These are phyloP conservation scores for honey bee (Apis mellifera) DNA, from an alignment of 1,140 invertebrate species.

Conservation along the genomic window DNA sequence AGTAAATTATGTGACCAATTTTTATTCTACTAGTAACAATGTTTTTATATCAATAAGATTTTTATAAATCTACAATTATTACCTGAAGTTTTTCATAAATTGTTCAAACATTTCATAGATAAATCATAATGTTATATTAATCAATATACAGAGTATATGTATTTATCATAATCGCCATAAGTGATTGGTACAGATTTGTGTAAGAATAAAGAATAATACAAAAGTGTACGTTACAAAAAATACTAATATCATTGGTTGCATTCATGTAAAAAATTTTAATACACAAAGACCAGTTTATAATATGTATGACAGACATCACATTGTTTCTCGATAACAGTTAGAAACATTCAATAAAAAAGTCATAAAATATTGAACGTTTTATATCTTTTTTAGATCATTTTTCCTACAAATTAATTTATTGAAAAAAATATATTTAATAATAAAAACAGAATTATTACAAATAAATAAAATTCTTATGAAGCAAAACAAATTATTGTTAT, in stretches of 20 bases:
- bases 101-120: slow-evolving; percentile 28
- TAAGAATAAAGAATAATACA: slow-evolving; percentile 29
- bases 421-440: slow-evolving; percentile 18
- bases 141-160: slow-evolving; percentile 13
- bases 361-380: slow-evolving; percentile 55
- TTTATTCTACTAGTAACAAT: not conserved
- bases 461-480: not conserved
- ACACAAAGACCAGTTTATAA: slow-evolving; percentile 70
- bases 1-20: slow-evolving; percentile 12
- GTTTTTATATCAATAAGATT: slow-evolving; percentile 40
- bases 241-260: slow-evolving; percentile 65
- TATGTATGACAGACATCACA: slow-evolving; percentile 67
- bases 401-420: slow-evolving; percentile 5
- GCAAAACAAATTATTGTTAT: not conserved
- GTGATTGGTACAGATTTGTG: slow-evolving; percentile 40
- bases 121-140: slow-evolving; percentile 35
- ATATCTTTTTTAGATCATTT: slow-evolving; percentile 29
- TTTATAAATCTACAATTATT: slow-evolving; percentile 38
- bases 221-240: slow-evolving; percentile 50
- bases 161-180: slow-evolving; percentile 46
- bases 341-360: slow-evolving; percentile 71
- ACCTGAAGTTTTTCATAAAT: slow-evolving; percentile 26
- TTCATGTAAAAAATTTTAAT: slow-evolving; percentile 67
- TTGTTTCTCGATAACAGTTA: slow-evolving; percentile 70
- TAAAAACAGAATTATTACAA: not conserved